Percentiles rank a stretch among this genome's conserved stretches.
Evolutionary conservation across 2,888 invertebrate species (phyloP).

Genomic region (Electrophaes corylata): DNA sequence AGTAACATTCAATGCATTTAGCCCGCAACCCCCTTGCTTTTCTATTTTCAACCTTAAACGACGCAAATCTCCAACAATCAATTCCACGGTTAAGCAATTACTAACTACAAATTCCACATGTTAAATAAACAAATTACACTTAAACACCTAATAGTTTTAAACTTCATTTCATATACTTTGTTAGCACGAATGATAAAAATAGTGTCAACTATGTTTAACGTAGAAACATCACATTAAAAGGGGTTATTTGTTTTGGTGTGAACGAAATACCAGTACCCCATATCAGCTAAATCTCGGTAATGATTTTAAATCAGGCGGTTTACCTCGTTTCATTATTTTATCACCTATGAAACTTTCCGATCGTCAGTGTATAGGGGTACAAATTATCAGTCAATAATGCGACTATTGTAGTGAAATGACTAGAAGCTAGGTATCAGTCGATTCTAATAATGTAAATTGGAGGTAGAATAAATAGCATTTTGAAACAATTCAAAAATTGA

Average conservation of each 20-base stretch:
- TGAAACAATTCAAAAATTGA: constrained; percentile 19
- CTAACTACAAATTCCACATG: constrained; percentile 54
- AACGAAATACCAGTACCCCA: constrained; percentile 50
- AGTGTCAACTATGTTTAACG: constrained; percentile 67
- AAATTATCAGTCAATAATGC: constrained; percentile 38
- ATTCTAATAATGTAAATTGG: constrained; percentile 29
- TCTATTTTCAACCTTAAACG: constrained; percentile 4
- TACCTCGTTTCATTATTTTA: background rate
- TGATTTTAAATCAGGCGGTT: constrained; percentile 4
- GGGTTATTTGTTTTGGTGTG: constrained; percentile 58
- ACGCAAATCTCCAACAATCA: constrained; percentile 15
- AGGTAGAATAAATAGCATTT: constrained; percentile 38
- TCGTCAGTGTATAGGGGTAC: constrained; percentile 7
- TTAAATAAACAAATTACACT: constrained; percentile 76
- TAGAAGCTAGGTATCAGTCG: constrained; percentile 52
- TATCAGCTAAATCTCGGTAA: constrained; percentile 1
- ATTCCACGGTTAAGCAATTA: constrained; percentile 41
- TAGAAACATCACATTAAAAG: constrained; percentile 75
- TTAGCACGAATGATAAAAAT: constrained; percentile 73
- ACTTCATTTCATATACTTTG: constrained; percentile 65
- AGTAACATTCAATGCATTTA: constrained; percentile 1
- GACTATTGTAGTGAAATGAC: constrained; percentile 47
- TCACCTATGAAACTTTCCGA: constrained; percentile 2
- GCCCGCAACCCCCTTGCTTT: constrained; percentile 21
- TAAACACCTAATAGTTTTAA: constrained; percentile 72